Percentiles rank a stretch among this genome's conserved stretches.
Conservation (phyloP, 2,888 invertebrate genomes). For the Synergus laeviventris region DNA sequence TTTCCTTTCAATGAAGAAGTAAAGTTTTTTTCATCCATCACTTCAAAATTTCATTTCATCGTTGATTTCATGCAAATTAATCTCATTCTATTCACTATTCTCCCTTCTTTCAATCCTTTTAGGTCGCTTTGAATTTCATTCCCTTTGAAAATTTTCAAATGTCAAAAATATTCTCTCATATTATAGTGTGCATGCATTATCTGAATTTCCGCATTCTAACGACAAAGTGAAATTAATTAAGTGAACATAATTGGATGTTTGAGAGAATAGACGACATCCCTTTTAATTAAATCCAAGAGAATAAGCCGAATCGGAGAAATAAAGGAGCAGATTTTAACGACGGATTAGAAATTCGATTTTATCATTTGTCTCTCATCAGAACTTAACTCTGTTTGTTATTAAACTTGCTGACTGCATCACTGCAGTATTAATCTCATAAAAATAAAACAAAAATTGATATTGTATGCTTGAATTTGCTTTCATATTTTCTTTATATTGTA, state of each 20-base stretch:
- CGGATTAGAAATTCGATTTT: neutral
- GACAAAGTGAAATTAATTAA: conserved; percentile 43
- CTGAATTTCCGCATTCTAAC: neutral
- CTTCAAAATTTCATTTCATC: conserved; percentile 23
- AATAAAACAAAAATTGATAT: neutral
- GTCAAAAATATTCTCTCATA: neutral
- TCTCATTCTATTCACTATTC: conserved; percentile 4
- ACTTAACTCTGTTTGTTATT: neutral
- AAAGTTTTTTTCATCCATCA: neutral
- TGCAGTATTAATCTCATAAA: neutral
- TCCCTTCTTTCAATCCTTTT: neutral
- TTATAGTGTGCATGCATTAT: neutral
- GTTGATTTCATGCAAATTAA: conserved; percentile 12
- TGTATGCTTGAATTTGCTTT: too few relatives aligned
- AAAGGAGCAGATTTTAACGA: conserved; percentile 14
- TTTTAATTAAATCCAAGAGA: conserved; percentile 43
- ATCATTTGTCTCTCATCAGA: neutral
- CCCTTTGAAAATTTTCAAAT: neutral
- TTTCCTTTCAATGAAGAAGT: neutral
- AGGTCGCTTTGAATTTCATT: conserved; percentile 8
- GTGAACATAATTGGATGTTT: conserved; percentile 41
- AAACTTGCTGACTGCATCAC: neutral
- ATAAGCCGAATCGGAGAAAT: conserved; percentile 26
- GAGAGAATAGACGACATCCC: conserved; percentile 40
- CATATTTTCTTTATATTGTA: too few relatives aligned